Percentiles rank a stretch among this genome's conserved stretches.
phyloP scores from a whole-genome alignment of 2,797 vertebrate genomes.

The Varecia variegata region DNA sequence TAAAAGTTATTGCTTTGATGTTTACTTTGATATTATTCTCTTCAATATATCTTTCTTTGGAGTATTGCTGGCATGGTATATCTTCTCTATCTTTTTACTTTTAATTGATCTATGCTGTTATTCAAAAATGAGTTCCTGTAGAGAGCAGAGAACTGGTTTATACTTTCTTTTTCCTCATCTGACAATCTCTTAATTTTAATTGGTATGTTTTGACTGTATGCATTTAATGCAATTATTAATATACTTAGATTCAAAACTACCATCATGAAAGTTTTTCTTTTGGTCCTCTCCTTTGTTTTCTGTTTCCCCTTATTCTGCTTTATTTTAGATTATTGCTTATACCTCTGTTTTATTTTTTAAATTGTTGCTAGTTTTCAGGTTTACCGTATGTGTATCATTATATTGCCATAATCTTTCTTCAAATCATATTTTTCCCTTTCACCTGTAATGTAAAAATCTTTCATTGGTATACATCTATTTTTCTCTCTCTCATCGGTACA shows the following conservation, averaged over 20 bases:
- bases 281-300: not conserved
- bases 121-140: not conserved
- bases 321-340: constrained; percentile 14
- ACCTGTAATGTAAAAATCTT: not conserved
- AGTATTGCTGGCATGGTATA: not conserved
- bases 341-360: not conserved
- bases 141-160: not conserved
- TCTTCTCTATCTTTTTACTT: not conserved
- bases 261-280: not conserved
- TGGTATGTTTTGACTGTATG: not conserved
- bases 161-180: not conserved
- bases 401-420: not conserved
- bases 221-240: not conserved
- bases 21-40: not conserved
- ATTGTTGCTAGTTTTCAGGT: not conserved
- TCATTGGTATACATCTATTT: not conserved
- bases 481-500: not conserved
- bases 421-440: not conserved
- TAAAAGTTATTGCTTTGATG: not conserved
- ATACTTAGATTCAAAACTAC: not conserved
- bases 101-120: not conserved
- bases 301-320: not conserved
- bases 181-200: not conserved
- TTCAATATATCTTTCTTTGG: not conserved
- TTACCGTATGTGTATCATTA: not conserved